Base-by-base conservation (phyloP, 2,888 invertebrate species). In the Tachina grossa region DNA sequence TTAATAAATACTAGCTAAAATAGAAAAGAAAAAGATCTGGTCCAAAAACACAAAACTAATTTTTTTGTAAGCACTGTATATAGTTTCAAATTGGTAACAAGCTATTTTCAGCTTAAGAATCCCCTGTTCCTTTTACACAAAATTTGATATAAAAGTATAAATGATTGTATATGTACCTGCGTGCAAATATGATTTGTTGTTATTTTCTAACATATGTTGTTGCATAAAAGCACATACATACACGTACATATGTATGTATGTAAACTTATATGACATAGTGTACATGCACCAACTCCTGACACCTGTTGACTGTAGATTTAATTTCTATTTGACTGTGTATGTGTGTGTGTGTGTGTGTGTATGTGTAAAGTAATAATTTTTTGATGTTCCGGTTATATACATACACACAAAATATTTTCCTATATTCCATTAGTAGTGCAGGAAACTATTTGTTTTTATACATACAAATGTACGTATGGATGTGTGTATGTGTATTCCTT, bases 231-330 rank as follows among this genome's bases (percentile, higher is more conserved):
- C 31, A 16, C 41, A 1, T 16, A n/a, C 1, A 10, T 43, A 9
- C 14, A 1, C 14, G n/a, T n/a, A n/a, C n/a, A n/a, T n/a, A n/a
- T 16, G 11, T 45, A 53, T n/a, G 9, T 2, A 16, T 63, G 31
- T 41, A 8, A 47, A 45, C 3, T 19, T 63, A 6, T 63, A 11
- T 31, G 16, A 14, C 31, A 31, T 31, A 19, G 47, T 16, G 14
- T 41, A 10, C 22, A 22, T 47, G 31, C 13, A 51, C 13, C 69
- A 55, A 57, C 75, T 82, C 74, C 51, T 85, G 75, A 68, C 82
- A 82, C 78, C 75, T 66, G 72, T 80, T 71, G 80, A 76, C 66
- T 84, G 49, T 51, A 41, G 19, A 47, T 47, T 55, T 11, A 68
- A 61, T 22, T n/a, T 11, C 57, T 14, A 1, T 19, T 31, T 10